Evolutionary conservation across 2,797 vertebrate species (phyloP).

Genomic region (Cyclura pinguis): DNA sequence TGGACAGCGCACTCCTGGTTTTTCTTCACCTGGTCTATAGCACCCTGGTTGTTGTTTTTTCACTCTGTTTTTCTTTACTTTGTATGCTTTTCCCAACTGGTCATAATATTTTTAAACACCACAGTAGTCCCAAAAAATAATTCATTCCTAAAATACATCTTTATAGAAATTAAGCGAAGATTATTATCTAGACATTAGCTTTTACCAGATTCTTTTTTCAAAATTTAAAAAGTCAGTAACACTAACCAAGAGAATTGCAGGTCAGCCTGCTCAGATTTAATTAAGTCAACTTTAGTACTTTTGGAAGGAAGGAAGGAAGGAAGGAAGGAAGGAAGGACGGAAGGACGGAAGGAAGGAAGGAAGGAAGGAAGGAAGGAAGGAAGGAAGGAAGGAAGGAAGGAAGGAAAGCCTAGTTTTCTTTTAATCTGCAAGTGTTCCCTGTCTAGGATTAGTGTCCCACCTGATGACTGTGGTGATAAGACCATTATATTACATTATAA

Average conservation of each 20-base stretch:
- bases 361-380: too few species aligned
- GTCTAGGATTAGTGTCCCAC: too few species aligned
- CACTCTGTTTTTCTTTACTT: neutral
- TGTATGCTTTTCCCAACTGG: neutral
- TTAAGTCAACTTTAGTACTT: neutral
- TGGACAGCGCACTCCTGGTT: conserved; percentile 21
- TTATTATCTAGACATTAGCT: neutral
- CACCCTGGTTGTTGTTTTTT: neutral
- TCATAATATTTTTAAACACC: conserved; percentile 18
- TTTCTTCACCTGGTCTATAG: conserved; percentile 49
- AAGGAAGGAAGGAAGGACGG: neutral
- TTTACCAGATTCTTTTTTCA: neutral
- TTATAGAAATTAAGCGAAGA: neutral
- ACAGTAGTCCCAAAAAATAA: neutral
- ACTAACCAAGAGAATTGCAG: neutral
- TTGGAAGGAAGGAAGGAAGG: too few species aligned
- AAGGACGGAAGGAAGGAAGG: neutral
- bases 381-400: neutral
- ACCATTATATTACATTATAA: neutral
- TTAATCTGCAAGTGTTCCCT: neutral
- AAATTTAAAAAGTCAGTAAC: neutral
- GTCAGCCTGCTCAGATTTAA: neutral
- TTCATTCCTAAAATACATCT: neutral
- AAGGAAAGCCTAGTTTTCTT: neutral
- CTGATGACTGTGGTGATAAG: neutral